phyloP scores from a whole-genome alignment of 2,888 invertebrate species.

The Sminthurinus aureus region DNA sequence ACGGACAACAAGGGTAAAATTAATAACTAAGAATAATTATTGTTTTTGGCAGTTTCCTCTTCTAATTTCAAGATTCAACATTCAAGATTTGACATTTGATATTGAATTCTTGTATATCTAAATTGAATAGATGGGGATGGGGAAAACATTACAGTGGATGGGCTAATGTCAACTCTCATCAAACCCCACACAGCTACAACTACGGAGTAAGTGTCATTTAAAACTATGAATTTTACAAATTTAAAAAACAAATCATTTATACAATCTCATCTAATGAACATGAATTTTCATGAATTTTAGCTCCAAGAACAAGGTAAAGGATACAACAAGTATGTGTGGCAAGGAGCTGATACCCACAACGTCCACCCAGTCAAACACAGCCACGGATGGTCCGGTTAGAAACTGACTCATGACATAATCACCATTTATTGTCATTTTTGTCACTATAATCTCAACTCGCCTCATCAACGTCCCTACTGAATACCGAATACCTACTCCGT shows the following conservation, averaged over 20 bases:
- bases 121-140: conserved; percentile 19
- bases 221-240: conserved; percentile 5
- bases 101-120: too few species aligned
- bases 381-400: too few species aligned
- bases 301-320: conserved; percentile 53
- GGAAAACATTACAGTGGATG: conserved; percentile 1
- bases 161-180: conserved; percentile 51
- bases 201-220: conserved; percentile 48
- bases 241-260: background rate
- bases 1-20: conserved; percentile 20
- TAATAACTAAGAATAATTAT: too few species aligned
- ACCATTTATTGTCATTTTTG: too few species aligned
- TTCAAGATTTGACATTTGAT: too few species aligned
- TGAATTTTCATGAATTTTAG: conserved; percentile 22
- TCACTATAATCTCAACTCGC: too few species aligned
- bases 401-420: too few species aligned
- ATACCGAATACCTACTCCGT: too few species aligned
- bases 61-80: too few species aligned
- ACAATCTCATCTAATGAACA: background rate
- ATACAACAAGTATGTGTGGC: conserved; percentile 56
- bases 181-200: conserved; percentile 51
- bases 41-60: too few species aligned
- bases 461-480: too few species aligned
- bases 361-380: background rate
- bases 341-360: conserved; percentile 53